phyloP scores from a whole-genome alignment of 2,888 invertebrate species.

The Gymnosoma rotundatum region DNA sequence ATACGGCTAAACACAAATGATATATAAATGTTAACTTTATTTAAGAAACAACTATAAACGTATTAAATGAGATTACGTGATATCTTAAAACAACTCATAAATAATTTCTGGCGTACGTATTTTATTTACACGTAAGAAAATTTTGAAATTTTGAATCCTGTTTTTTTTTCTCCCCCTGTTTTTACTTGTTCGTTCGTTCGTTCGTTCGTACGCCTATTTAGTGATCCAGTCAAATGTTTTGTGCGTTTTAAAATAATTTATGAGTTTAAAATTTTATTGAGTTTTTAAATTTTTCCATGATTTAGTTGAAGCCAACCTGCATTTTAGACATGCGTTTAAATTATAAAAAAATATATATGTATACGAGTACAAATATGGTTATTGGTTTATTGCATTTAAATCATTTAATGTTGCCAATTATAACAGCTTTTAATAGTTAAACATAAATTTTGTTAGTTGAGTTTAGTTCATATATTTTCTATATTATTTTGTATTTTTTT shows the following conservation, averaged over 20 bases:
- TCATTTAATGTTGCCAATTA: slow-evolving; percentile 82
- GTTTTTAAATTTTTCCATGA: slow-evolving; percentile 33
- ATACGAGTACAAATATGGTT: slow-evolving; percentile 51
- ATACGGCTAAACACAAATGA: slow-evolving; percentile 42
- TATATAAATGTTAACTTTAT: slow-evolving; percentile 49
- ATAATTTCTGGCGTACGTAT: slow-evolving; percentile 46
- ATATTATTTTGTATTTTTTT: slow-evolving; percentile 8
- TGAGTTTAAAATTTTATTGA: slow-evolving; percentile 33
- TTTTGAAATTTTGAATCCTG: slow-evolving; percentile 41
- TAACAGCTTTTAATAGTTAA: slow-evolving; percentile 80
- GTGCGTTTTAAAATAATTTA: slow-evolving; percentile 46
- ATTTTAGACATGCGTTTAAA: slow-evolving; percentile 57
- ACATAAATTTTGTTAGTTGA: slow-evolving; percentile 77
- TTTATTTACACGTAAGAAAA: slow-evolving; percentile 24
- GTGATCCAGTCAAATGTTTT: slow-evolving; percentile 36
- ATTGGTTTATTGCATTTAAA: slow-evolving; percentile 76
- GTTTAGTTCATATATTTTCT: slow-evolving; percentile 6
- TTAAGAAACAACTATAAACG: slow-evolving; percentile 15
- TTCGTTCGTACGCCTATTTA: not conserved
- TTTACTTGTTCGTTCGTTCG: not conserved
- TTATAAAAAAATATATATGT: slow-evolving; percentile 29
- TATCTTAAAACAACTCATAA: slow-evolving; percentile 67
- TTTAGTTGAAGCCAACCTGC: slow-evolving; percentile 50
- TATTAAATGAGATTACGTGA: slow-evolving; percentile 65
- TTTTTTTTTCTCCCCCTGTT: slow-evolving; percentile 27